Percentiles rank a stretch among this genome's conserved stretches.
Evolutionary conservation across 2,113 vertebrate genomes (phyloP).

Genomic region (Xiphophorus maculatus): DNA sequence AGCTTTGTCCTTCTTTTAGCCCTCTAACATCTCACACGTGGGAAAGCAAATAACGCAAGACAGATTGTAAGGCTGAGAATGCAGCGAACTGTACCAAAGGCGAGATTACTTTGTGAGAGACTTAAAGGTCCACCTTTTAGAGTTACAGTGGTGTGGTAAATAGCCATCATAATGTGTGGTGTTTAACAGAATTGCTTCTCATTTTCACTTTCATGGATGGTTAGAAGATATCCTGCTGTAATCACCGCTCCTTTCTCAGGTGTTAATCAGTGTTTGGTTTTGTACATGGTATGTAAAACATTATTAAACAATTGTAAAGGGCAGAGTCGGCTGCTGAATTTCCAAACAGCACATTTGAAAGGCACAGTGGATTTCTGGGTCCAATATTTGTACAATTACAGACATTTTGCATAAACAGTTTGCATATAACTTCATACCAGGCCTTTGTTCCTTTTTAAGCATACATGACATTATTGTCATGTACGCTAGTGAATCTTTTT

Average conservation of each 20-base stretch:
- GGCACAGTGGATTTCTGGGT: conserved; percentile 29
- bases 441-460: conserved; percentile 28
- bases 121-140: conserved; percentile 71
- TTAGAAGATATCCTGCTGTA: conserved; percentile 66
- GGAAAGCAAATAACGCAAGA: conserved; percentile 57
- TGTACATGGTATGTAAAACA: conserved; percentile 70
- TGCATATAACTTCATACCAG: conserved; percentile 5
- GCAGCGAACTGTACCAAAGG: conserved; percentile 71
- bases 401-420: conserved; percentile 44
- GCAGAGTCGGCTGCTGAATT: conserved; percentile 45
- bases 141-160: conserved; percentile 74
- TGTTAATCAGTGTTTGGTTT: conserved; percentile 73
- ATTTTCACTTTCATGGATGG: conserved; percentile 78
- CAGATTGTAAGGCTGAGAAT: conserved; percentile 60
- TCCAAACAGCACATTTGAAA: conserved; percentile 47
- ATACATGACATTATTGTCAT: conserved; percentile 19
- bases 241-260: conserved; percentile 67
- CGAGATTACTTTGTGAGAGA: conserved; percentile 75
- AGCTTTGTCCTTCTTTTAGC: conserved; percentile 62
- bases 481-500: conserved; percentile 7
- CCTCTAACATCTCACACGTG: conserved; percentile 59
- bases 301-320: conserved; percentile 70
- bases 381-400: conserved; percentile 35
- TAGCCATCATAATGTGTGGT: conserved; percentile 67
- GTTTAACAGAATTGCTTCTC: conserved; percentile 74